Evolutionary conservation across 1,140 invertebrate species (phyloP).

Genomic region (Caenorhabditis brenneri): DNA sequence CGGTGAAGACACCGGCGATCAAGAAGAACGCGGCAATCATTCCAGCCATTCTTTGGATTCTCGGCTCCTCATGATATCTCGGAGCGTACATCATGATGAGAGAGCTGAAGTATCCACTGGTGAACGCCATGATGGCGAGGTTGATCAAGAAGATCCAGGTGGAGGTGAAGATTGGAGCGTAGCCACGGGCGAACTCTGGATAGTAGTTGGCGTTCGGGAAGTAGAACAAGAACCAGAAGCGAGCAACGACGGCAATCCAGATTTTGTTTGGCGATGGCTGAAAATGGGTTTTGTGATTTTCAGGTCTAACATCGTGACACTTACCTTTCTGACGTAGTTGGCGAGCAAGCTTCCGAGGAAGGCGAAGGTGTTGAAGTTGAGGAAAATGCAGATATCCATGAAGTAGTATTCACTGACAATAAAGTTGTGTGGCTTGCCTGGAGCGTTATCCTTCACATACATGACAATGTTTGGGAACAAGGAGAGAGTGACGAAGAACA

Average conservation of each 20-base stretch:
- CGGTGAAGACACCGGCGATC: slow-evolving; percentile 83
- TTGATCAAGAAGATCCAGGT: slow-evolving; percentile 85
- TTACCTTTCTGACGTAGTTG: slow-evolving; percentile 75
- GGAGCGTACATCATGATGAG: slow-evolving; percentile 96
- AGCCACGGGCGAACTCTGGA: slow-evolving; percentile 76
- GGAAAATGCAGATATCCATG: slow-evolving; percentile 76
- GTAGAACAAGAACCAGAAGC: slow-evolving; percentile 84
- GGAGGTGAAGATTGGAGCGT: slow-evolving; percentile 76
- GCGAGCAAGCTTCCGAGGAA: slow-evolving; percentile 88
- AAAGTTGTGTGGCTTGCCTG: not conserved
- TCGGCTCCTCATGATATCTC: slow-evolving; percentile 74
- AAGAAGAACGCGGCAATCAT: slow-evolving; percentile 93
- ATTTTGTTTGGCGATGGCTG: slow-evolving; percentile 83
- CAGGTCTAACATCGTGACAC: not conserved
- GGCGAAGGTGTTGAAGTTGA: slow-evolving; percentile 90
- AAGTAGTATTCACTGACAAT: not conserved
- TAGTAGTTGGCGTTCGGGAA: slow-evolving; percentile 75
- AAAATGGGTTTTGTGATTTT: slow-evolving; percentile 14
- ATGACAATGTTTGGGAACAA: slow-evolving; percentile 82
- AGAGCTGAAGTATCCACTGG: slow-evolving; percentile 88
- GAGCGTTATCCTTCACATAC: slow-evolving; percentile 50
- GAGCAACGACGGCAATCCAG: slow-evolving; percentile 80
- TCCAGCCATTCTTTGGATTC: slow-evolving; percentile 79
- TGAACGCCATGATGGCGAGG: slow-evolving; percentile 80
- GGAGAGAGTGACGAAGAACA: slow-evolving; percentile 89